Evolutionary conservation across 2,113 vertebrate species (phyloP).

Genomic region (Artemisiospiza belli): DNA sequence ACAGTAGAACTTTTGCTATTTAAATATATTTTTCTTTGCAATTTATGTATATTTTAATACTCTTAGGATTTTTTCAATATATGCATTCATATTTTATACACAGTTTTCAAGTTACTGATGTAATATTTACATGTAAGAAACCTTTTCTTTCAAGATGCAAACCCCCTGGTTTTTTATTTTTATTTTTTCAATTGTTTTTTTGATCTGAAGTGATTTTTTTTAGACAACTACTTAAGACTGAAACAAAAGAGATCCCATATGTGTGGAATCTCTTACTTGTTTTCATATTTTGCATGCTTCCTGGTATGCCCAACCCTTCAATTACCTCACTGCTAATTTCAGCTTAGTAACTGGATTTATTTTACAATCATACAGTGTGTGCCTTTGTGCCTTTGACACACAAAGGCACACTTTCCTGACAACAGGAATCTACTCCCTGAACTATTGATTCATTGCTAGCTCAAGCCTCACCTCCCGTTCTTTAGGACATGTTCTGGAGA

Average conservation of each 20-base stretch:
- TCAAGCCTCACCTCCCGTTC: neutral
- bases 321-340: neutral
- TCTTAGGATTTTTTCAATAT: neutral
- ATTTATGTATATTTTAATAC: neutral
- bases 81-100: neutral
- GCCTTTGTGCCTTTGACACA: neutral
- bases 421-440: neutral
- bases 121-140: neutral
- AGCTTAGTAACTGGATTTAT: neutral
- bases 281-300: neutral
- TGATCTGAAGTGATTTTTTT: neutral
- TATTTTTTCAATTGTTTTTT: neutral
- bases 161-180: rapidly evolving
- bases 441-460: neutral
- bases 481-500: neutral
- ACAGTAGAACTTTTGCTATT: neutral
- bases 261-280: neutral
- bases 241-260: neutral
- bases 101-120: neutral
- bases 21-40: neutral
- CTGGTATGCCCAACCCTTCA: neutral
- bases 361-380: neutral
- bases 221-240: neutral
- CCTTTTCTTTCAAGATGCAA: neutral
- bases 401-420: neutral